Base-by-base conservation (phyloP, 2,797 vertebrate species). In the Prunella strophiata region DNA sequence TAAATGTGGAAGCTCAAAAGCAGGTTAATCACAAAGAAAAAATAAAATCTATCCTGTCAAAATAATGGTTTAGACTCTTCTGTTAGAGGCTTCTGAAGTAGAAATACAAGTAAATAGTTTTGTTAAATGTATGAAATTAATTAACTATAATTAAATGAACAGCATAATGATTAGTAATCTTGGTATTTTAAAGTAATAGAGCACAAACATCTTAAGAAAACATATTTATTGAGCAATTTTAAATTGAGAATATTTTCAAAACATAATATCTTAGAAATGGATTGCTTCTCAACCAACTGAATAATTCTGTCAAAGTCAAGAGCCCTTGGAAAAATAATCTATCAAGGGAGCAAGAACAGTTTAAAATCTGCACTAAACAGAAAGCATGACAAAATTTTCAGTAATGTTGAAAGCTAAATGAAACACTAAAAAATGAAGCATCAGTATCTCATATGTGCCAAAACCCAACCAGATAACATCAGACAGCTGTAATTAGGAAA, bases 101-200 rank as follows among this genome's bases (percentile, higher is more conserved):
- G 27, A 42, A 78, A 58, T 34, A 71, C 45, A 65, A 96, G 71
- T 90, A 96, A 97, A 96, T 93, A 0, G 3, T 95, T 91, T 94
- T 75, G 51, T 96, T 92, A 94, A 96, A 95, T 88, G 58, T 73
- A 96, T 87, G 85, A 96, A 97, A 93, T 83, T 93, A 97, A 93
- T 97, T 97, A 97, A 81, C 13, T 85, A 40, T 84, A 96, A 96
- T 96, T 70, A 96, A 97, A 97, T 74, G 61, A 94, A 95, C 55
- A 94, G 82, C 68, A 96, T 83, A 97, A 90, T 79, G 68, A 96
- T 96, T 96, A 95, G 82, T 77, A 94, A 96, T 87, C 79, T 79
- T 83, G 23, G 32, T 80, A 87, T 81, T 96, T 95, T 70, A 79
- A 89, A 95, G 63, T 62, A 96, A 88, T 63, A 87, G 66, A 96